phyloP scores from a whole-genome alignment of 2,113 vertebrate genomes.

The Seriola aureovittata region DNA sequence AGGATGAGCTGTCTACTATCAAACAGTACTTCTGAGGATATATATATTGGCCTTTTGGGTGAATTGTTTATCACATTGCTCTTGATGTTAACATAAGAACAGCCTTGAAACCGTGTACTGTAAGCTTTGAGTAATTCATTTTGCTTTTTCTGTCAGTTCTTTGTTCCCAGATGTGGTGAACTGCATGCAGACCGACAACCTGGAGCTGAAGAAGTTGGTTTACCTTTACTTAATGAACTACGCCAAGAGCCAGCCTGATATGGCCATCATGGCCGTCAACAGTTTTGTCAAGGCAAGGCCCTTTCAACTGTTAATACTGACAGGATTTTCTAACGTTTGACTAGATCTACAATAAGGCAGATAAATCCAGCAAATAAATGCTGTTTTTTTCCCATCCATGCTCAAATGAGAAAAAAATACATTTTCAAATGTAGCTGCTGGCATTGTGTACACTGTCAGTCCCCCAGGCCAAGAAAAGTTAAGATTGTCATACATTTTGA shows the following conservation, averaged over 20 bases:
- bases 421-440: background rate
- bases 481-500: too few relatives aligned
- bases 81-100: background rate
- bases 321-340: background rate
- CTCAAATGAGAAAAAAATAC: background rate
- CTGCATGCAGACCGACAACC: slow-evolving; percentile 99
- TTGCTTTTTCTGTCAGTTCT: slow-evolving; percentile 83
- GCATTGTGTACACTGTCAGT: too few relatives aligned
- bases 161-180: slow-evolving; percentile 99
- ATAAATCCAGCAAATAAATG: background rate
- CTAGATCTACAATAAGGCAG: background rate
- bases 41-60: background rate
- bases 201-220: slow-evolving; percentile 98
- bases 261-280: slow-evolving; percentile 99
- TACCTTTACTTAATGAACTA: slow-evolving; percentile 99
- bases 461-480: too few relatives aligned
- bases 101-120: background rate
- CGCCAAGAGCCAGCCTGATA: slow-evolving; percentile 98
- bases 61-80: background rate
- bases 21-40: background rate
- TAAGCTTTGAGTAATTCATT: background rate
- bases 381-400: too few relatives aligned
- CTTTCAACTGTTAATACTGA: background rate
- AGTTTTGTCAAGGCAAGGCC: slow-evolving; percentile 96
- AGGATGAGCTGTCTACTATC: background rate